A percentile compares a stretch with the other conserved stretches of the same genome.
These are phyloP conservation scores for Ariolimax columbianus DNA, from an alignment of 2,888 invertebrate genomes.

Conservation along the genomic window DNA sequence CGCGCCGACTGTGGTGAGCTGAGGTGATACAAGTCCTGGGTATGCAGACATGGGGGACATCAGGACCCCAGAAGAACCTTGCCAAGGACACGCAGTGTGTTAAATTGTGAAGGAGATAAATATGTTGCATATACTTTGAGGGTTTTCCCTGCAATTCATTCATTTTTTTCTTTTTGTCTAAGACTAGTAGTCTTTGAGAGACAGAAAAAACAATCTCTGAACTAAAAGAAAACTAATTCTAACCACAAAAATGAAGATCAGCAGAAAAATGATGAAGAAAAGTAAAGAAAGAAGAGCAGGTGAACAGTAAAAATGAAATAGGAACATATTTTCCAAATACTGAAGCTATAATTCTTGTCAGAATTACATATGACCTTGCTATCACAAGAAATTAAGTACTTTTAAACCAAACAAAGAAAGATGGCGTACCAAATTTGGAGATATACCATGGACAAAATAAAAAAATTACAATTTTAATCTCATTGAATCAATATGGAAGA, in stretches of 20 bases:
- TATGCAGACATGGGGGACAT: conserved; percentile 48
- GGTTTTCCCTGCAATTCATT: not conserved
- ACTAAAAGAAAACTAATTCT: not conserved
- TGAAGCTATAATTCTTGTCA: not conserved
- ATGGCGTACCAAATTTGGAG: not conserved
- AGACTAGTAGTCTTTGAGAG: not conserved
- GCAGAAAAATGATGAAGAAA: not conserved
- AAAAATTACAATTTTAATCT: too few relatives aligned
- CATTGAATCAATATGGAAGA: too few relatives aligned
- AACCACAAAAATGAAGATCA: not conserved
- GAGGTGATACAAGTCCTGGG: conserved; percentile 48
- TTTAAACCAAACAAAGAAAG: not conserved
- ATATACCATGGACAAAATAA: too few relatives aligned
- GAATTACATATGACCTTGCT: not conserved
- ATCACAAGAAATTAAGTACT: not conserved
- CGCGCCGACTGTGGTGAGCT: conserved; percentile 37
- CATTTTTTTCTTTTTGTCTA: not conserved
- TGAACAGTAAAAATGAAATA: not conserved
- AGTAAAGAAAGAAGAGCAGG: not conserved
- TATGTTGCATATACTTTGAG: not conserved
- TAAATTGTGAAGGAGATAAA: conserved; percentile 15
- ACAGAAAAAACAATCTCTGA: not conserved
- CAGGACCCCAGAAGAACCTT: conserved; percentile 46
- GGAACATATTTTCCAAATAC: not conserved
- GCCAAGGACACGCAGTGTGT: conserved; percentile 30